Evolutionary conservation across 2,888 invertebrate genomes (phyloP), one percentile per base, ranked within the genome.

Genomic region (Hypsopygia costalis): DNA sequence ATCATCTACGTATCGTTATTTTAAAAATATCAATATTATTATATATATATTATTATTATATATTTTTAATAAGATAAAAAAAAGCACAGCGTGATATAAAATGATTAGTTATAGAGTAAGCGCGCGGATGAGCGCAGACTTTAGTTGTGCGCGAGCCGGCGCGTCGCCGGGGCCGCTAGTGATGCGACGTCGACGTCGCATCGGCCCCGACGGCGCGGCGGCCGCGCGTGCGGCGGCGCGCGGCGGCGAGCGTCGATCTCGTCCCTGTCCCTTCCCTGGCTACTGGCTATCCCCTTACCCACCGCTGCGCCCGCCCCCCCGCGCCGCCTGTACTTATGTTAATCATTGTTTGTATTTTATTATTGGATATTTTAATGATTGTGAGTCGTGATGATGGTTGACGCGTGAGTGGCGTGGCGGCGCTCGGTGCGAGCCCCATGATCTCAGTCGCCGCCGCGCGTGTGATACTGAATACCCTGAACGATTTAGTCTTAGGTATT

Each of bases 21-120:
- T 85, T 80, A 83, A 85, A 83, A 81, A 87, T 88, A 88, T 88
- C 87, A 87, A 81, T 87, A 85, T 87, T 81, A 81, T 79, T 83
- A 82, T 85, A 81, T 77, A 72, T 79, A 72, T 79, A 79, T 88
- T 71, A 79, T 81, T 81, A 79, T 73, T 78, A 78, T 81, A 87
- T 85, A 87, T 86, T 86, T 87, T 85, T 82, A 82, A 81, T 85
- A 83, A 86, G 81, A 86, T 81, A 79, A 85, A 82, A 74, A 16
- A 82, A 88, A 89, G 89, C 89, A 85, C 89, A 87, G 87, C 87
- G 89, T 89, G 89, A 89, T 89, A 89, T 88, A 85, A 86, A 85
- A 87, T 80, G 87, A 85, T 83, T 83, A 88, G 86, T 74, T 59
- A 78, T 82, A 81, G 80, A 59, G 66, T 77, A 75, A 77, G 80